phyloP scores from a whole-genome alignment of 2,797 vertebrate genomes.

The Ibycter americanus region DNA sequence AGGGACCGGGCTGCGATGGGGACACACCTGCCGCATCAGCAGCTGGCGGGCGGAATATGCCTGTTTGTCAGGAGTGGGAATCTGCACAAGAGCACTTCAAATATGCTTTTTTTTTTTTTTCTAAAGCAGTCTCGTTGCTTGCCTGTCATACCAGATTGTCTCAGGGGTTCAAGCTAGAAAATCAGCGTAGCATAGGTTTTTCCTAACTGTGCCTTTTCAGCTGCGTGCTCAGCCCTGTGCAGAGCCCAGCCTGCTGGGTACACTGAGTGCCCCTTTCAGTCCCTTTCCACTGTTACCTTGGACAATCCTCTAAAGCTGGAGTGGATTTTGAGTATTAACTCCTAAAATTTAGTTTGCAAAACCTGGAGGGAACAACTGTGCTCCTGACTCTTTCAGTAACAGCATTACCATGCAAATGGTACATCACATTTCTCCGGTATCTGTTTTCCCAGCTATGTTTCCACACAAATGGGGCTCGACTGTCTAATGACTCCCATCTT shows the following conservation, averaged over 20 bases:
- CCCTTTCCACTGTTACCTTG: background rate
- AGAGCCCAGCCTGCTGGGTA: background rate
- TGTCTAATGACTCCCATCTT: background rate
- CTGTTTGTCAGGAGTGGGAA: background rate
- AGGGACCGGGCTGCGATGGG: background rate
- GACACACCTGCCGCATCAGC: background rate
- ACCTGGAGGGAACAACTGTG: background rate
- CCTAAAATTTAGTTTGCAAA: background rate
- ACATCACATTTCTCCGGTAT: background rate
- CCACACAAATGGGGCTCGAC: background rate
- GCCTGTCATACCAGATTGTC: background rate
- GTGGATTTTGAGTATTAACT: background rate
- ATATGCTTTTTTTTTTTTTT: background rate
- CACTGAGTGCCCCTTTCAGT: fast-evolving
- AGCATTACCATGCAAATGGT: background rate
- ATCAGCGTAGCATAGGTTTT: fast-evolving
- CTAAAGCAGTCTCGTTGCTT: background rate
- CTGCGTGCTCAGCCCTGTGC: background rate
- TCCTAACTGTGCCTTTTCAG: background rate
- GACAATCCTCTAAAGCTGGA: background rate
- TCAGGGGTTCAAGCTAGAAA: background rate
- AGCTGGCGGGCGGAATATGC: background rate
- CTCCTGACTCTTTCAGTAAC: background rate
- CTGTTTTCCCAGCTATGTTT: background rate
- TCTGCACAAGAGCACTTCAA: background rate